Evolutionary conservation across 2,113 vertebrate genomes (phyloP).

Genomic region (Motacilla tschutschensis): DNA sequence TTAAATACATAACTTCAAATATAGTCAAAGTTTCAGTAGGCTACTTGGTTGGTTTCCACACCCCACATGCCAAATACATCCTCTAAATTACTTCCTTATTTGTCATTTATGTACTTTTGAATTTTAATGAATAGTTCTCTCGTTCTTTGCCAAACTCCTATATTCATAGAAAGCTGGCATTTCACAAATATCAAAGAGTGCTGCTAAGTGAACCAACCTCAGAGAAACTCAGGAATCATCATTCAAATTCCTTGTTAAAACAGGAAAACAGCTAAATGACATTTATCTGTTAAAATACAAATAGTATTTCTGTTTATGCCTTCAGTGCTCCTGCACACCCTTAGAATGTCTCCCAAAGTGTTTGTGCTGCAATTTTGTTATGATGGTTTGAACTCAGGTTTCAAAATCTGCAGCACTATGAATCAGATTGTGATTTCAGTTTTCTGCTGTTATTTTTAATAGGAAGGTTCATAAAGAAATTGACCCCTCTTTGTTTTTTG

Average conservation of each 20-base stretch:
- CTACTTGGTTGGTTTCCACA: conserved; percentile 62
- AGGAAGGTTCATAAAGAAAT: conserved; percentile 28
- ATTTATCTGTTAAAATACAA: conserved; percentile 57
- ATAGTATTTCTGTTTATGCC: conserved; percentile 32
- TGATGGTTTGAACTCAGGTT: conserved; percentile 4
- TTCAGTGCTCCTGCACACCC: not conserved
- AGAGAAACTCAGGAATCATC: conserved; percentile 59
- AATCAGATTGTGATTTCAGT: not conserved
- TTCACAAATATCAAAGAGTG: conserved; percentile 70
- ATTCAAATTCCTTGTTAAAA: conserved; percentile 50
- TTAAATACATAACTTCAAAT: conserved; percentile 54
- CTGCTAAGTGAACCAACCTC: conserved; percentile 63
- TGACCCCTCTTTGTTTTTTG: conserved; percentile 24
- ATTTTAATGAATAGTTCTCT: conserved; percentile 70
- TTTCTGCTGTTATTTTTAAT: conserved; percentile 34
- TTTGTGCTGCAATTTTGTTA: not conserved
- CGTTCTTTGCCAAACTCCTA: conserved; percentile 66
- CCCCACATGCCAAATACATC: conserved; percentile 63
- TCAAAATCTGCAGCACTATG: conserved; percentile 17
- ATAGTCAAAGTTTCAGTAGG: conserved; percentile 61
- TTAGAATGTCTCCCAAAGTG: not conserved
- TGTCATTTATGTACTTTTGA: conserved; percentile 71
- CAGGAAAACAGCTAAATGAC: conserved; percentile 53
- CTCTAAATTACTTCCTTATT: conserved; percentile 70
- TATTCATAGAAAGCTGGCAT: conserved; percentile 75